A percentile compares a stretch with the other conserved stretches of the same genome.
Conservation (phyloP, 2,113 vertebrate genomes). For the Phrynosoma platyrhinos region DNA sequence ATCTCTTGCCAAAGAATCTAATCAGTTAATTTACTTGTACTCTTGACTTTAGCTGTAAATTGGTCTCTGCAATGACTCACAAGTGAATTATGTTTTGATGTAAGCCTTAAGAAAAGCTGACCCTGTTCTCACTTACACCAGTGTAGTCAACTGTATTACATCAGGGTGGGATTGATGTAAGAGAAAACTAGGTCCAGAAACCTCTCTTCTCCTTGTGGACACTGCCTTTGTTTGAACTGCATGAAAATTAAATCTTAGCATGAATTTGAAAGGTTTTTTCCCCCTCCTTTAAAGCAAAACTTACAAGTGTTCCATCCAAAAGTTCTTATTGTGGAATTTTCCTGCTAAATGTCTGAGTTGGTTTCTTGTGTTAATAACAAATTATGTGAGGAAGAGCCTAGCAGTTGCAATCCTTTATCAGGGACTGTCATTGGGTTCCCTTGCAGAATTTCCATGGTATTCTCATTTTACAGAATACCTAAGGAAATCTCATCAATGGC, state of each 20-base stretch:
- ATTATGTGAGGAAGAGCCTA: conserved; percentile 27
- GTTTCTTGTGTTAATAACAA: conserved; percentile 37
- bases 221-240: conserved; percentile 1
- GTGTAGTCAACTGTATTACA: not conserved
- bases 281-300: not conserved
- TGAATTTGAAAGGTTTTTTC: conserved; percentile 45
- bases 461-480: conserved; percentile 17
- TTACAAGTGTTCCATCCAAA: conserved; percentile 30
- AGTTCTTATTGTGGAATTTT: conserved; percentile 14
- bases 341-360: not conserved
- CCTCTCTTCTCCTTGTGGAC: conserved; percentile 18
- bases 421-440: conserved; percentile 2
- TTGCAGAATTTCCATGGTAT: conserved; percentile 2
- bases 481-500: not conserved
- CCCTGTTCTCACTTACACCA: conserved; percentile 33
- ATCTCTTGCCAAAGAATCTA: not conserved
- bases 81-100: conserved; percentile 30
- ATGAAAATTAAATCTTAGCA: conserved; percentile 7
- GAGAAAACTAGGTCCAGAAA: conserved; percentile 23
- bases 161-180: conserved; percentile 10
- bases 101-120: conserved; percentile 7
- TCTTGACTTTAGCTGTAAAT: conserved; percentile 10
- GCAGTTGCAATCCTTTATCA: not conserved
- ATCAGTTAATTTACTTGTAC: not conserved
- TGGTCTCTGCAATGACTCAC: conserved; percentile 25